Evolutionary conservation across 2,113 vertebrate genomes (phyloP).

Genomic region (Panthera leo): DNA sequence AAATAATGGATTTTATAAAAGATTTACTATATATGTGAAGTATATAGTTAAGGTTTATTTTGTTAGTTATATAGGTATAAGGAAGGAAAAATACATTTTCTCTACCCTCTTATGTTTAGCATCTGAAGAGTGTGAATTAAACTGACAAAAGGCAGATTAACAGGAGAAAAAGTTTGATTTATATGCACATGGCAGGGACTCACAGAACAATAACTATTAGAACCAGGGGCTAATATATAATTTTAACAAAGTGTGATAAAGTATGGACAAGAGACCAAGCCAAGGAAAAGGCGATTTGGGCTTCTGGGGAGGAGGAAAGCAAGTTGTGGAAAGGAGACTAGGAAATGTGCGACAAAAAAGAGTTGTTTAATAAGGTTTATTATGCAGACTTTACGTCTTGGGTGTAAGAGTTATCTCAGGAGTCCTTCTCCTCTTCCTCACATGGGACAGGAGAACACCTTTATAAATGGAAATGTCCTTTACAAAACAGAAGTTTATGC

Average conservation of each 20-base stretch:
- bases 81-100: not conserved
- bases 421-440: not conserved
- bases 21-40: not conserved
- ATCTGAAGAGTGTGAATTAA: not conserved
- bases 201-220: not conserved
- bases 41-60: not conserved
- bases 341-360: not conserved
- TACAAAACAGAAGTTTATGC: not conserved
- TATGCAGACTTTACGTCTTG: not conserved
- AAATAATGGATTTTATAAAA: not conserved
- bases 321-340: not conserved
- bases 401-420: not conserved
- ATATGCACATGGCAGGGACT: not conserved
- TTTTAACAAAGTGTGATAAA: not conserved
- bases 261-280: not conserved
- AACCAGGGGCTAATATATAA: not conserved
- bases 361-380: not conserved
- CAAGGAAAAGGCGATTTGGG: not conserved
- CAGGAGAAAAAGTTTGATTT: not conserved
- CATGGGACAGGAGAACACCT: too few relatives aligned
- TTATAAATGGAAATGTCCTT: not conserved
- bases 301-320: not conserved
- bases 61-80: not conserved
- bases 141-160: not conserved
- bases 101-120: not conserved